These are phyloP conservation scores for Brenthis hecate DNA, from an alignment of 2,888 invertebrate genomes.

Conservation along the genomic window DNA sequence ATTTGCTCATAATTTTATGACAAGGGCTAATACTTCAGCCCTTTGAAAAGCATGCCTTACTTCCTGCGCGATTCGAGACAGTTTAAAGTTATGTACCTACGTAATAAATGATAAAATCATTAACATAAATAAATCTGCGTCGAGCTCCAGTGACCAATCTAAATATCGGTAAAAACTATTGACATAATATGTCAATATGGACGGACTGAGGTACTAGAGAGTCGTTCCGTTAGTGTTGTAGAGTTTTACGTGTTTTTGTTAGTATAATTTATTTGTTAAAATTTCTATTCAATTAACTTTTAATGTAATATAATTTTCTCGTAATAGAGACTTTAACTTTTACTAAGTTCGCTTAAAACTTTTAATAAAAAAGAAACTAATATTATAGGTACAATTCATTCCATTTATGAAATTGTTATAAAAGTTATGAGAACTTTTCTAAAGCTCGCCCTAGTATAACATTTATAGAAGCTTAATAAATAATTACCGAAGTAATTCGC, in stretches of 20 bases:
- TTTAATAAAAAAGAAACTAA: too few relatives aligned
- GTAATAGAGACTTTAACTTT: too few relatives aligned
- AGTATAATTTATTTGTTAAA: too few relatives aligned
- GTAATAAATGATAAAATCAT: slow-evolving; percentile 1
- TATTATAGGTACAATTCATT: too few relatives aligned
- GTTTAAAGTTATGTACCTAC: not conserved
- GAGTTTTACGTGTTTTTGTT: not conserved
- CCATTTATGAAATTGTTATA: too few relatives aligned
- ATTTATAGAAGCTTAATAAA: slow-evolving; percentile 15
- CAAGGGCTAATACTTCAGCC: too few relatives aligned
- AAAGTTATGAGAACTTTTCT: slow-evolving; percentile 1
- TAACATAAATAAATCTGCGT: not conserved
- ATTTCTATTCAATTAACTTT: too few relatives aligned
- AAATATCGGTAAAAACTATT: slow-evolving; percentile 9
- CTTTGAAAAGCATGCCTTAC: not conserved
- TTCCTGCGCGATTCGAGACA: too few relatives aligned
- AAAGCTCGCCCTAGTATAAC: slow-evolving; percentile 9
- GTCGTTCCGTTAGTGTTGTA: not conserved
- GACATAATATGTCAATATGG: slow-evolving; percentile 1
- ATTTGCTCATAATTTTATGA: too few relatives aligned
- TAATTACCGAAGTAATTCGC: slow-evolving; percentile 23
- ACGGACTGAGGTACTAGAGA: not conserved
- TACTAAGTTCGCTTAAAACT: too few relatives aligned
- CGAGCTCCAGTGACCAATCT: slow-evolving; percentile 1
- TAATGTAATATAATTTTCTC: too few relatives aligned